Percentiles rank a stretch among this genome's conserved stretches.
phyloP scores from a whole-genome alignment of 2,888 invertebrate genomes.

The Agonum fuliginosum region DNA sequence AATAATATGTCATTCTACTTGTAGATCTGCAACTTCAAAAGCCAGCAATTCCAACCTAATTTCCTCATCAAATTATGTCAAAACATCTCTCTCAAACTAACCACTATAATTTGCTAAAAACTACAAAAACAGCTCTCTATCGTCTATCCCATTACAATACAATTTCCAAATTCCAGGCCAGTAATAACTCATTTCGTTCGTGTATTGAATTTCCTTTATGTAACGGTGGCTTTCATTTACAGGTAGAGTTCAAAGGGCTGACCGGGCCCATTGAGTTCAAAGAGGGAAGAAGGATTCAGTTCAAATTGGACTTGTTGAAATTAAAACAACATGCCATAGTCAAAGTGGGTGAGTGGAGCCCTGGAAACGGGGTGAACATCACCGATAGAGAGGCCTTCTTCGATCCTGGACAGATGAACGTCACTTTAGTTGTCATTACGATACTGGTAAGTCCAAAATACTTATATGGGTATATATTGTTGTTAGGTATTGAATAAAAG shows the following conservation, averaged over 20 bases:
- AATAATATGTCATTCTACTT: too few species aligned
- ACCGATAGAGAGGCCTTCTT: conserved; percentile 83
- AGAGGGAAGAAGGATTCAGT: conserved; percentile 84
- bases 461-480: too few species aligned
- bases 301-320: conserved; percentile 84
- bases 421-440: conserved; percentile 85
- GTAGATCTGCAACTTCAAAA: too few species aligned
- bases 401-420: conserved; percentile 82
- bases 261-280: conserved; percentile 88
- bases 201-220: conserved; percentile 12
- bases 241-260: conserved; percentile 88
- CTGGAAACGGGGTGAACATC: conserved; percentile 80
- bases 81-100: background rate
- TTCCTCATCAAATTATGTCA: too few species aligned
- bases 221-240: conserved; percentile 59
- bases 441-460: conserved; percentile 78
- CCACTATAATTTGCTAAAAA: background rate
- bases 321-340: conserved; percentile 83
- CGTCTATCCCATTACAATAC: too few species aligned
- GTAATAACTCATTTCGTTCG: conserved; percentile 15
- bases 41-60: too few species aligned
- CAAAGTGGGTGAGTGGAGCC: conserved; percentile 86
- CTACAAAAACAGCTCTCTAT: too few species aligned
- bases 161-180: background rate
- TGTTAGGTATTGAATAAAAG: background rate